These are phyloP conservation scores for Montipora capricornis DNA, from an alignment of 64 coral and sea anemone species.

Conservation along the genomic window DNA sequence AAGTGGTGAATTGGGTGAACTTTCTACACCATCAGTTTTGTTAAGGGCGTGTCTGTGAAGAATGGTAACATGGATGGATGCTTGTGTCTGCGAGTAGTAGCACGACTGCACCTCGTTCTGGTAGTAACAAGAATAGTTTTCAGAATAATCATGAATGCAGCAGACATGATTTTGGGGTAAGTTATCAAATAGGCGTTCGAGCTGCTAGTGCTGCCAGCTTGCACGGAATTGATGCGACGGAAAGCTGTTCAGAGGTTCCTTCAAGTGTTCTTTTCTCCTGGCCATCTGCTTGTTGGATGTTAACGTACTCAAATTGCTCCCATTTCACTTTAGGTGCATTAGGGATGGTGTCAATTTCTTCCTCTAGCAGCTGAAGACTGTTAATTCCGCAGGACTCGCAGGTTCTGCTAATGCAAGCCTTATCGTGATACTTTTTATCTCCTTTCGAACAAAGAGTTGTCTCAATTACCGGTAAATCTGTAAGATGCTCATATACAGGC, in stretches of 20 bases:
- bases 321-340: slow-evolving; percentile 23
- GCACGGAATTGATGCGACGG: slow-evolving; percentile 46
- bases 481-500: slow-evolving; percentile 15
- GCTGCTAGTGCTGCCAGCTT: slow-evolving; percentile 45
- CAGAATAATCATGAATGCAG: slow-evolving; percentile 48
- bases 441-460: slow-evolving; percentile 52
- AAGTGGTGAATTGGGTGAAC: neutral
- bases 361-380: slow-evolving; percentile 18
- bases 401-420: slow-evolving; percentile 37
- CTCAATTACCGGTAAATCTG: neutral
- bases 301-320: slow-evolving; percentile 69
- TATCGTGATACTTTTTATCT: neutral
- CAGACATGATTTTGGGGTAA: slow-evolving; percentile 5
- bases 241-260: neutral
- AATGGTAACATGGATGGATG: slow-evolving; percentile 29
- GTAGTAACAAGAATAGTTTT: slow-evolving; percentile 22
- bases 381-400: slow-evolving; percentile 48
- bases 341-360: slow-evolving; percentile 3
- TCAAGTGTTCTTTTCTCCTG: slow-evolving; percentile 30
- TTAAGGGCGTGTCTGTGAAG: slow-evolving; percentile 38
- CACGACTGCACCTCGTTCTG: slow-evolving; percentile 13
- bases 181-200: slow-evolving; percentile 22
- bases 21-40: neutral
- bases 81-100: slow-evolving; percentile 2
- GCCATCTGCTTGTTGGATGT: neutral